A percentile compares a stretch with the other conserved stretches of the same genome.
These are phyloP conservation scores for Miichthys miiuy DNA, from an alignment of 2,797 vertebrate genomes.

Conservation along the genomic window DNA sequence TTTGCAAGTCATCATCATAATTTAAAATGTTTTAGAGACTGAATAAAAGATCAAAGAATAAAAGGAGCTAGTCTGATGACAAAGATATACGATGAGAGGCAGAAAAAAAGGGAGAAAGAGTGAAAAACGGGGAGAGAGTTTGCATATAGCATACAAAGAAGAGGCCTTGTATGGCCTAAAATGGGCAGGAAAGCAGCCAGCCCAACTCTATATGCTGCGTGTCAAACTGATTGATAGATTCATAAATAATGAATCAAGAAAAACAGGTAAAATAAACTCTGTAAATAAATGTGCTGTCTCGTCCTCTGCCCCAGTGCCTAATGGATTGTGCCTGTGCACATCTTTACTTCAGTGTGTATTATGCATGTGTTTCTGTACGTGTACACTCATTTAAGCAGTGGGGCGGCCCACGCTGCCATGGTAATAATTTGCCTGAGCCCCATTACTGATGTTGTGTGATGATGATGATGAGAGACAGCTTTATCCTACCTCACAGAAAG, in stretches of 20 bases:
- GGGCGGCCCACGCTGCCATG: conserved; percentile 66
- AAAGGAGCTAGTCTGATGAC: conserved; percentile 56
- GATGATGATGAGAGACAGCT: conserved; percentile 72
- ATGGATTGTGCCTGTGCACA: conserved; percentile 69
- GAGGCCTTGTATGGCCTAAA: conserved; percentile 40
- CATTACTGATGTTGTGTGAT: conserved; percentile 67
- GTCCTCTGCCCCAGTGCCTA: conserved; percentile 63
- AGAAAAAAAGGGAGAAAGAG: conserved; percentile 25
- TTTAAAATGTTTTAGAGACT: conserved; percentile 73
- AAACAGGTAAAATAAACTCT: conserved; percentile 78
- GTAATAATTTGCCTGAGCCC: conserved; percentile 73
- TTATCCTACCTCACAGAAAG: conserved; percentile 58
- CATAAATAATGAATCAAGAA: conserved; percentile 81
- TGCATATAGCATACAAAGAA: conserved; percentile 49
- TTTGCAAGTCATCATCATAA: conserved; percentile 74
- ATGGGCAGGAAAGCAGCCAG: conserved; percentile 46
- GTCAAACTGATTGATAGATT: conserved; percentile 78
- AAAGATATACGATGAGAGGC: conserved; percentile 57
- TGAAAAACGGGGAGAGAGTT: conserved; percentile 10
- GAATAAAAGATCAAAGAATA: conserved; percentile 74
- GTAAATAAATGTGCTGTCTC: conserved; percentile 81
- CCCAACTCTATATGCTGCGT: conserved; percentile 52
- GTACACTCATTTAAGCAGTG: conserved; percentile 25
- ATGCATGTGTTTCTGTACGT: conserved; percentile 25
- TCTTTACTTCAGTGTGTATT: conserved; percentile 48